Percentiles rank a stretch among this genome's conserved stretches.
Evolutionary conservation across 2,797 vertebrate genomes (phyloP).

Genomic region (Linurgus olivaceus): DNA sequence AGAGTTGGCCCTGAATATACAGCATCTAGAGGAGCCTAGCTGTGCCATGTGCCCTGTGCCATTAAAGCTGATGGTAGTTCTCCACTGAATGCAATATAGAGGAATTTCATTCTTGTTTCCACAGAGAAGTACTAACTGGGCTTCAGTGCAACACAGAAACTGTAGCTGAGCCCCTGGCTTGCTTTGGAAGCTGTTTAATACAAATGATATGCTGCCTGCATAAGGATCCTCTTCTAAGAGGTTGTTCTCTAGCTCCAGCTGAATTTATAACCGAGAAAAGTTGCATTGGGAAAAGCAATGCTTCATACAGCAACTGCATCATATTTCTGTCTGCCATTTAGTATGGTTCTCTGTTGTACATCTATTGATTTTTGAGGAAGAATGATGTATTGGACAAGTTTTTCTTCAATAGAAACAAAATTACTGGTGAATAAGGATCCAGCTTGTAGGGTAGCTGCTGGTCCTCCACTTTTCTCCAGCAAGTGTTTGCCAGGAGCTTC

Average conservation of each 20-base stretch:
- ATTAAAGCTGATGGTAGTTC: not conserved
- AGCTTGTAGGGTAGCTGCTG: not conserved
- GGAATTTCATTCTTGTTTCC: not conserved
- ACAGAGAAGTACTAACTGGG: not conserved
- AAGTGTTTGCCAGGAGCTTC: not conserved
- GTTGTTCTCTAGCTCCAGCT: not conserved
- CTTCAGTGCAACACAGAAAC: not conserved
- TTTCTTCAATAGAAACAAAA: constrained; percentile 42
- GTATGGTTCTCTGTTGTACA: constrained; percentile 13
- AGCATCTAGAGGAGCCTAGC: not conserved
- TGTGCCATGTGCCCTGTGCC: not conserved
- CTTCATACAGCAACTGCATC: constrained; percentile 21
- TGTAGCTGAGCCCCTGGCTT: not conserved
- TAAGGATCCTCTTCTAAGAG: not conserved
- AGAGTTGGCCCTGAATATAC: not conserved
- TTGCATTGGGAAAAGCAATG: constrained; percentile 32
- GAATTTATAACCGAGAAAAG: constrained; percentile 15
- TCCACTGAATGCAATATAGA: not conserved
- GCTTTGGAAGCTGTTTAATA: constrained; percentile 3
- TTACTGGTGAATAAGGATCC: not conserved
- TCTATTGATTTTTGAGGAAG: constrained; percentile 52
- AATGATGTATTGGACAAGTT: constrained; percentile 8
- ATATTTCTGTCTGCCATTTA: constrained; percentile 3
- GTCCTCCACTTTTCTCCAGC: not conserved
- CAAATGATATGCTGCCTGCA: not conserved